Base-by-base conservation (phyloP, 2,888 invertebrate genomes). In the Oxyteleia sp. region DNA sequence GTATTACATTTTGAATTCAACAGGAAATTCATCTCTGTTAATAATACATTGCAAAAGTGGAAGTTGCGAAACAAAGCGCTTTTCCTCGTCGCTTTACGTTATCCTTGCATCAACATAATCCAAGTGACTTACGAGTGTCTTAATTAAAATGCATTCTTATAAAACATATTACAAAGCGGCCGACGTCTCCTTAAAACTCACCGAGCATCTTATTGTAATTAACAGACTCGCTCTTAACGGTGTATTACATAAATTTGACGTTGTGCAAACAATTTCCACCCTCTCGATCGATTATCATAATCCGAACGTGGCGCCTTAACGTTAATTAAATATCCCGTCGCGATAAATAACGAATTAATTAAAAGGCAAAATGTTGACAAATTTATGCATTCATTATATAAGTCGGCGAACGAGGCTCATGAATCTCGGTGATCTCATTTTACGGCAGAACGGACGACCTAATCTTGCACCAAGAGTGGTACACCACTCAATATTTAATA, bases 401-500 rank as follows among this genome's bases (percentile, higher is more conserved):
- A 45, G 38, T 38, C 38, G 38, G 2, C 38, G 38, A n/a, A 38
- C 16, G 29, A 11, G 15, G 18, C 49, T 61, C 63, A 53, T 63
- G 61, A 20, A 38, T 63, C 32, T 51, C 13, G 45, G 15, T 32
- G 26, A 74, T 74, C 53, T 53, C 53, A 61, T 74, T 74, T 72
- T 61, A 51, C 15, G 11, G 23, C 0, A 26, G 32, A 53, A 53
- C 18, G 41, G 23, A 32, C 51, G 41, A 68, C 41, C 51, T 59
- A 69, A 78, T 69, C 63, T 63, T 18, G 15, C 51, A 63, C 26
- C 13, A 20, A 53, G 57, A 32, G 3, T 13, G 38, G 26, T 16
- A 45, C 38, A 26, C 26, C 47, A 47, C 57, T 64, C 64, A 43
- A 79, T 72, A 72, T 66, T 79, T 72, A 71, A 79, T 64, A 64